phyloP scores from a whole-genome alignment of 2,113 vertebrate species.

The Gasterosteus aculeatus region DNA sequence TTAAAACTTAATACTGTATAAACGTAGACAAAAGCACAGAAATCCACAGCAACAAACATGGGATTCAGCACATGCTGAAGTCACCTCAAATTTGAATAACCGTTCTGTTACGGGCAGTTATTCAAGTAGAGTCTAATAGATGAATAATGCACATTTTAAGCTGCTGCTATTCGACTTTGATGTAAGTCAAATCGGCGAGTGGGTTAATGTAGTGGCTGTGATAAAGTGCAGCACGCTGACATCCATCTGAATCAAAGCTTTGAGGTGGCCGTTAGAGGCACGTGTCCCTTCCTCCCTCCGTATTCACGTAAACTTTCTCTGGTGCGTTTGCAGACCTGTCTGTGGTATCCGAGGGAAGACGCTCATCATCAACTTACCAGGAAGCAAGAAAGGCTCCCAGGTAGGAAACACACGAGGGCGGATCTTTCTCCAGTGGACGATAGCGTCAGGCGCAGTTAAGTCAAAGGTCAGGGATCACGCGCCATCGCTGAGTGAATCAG shows the following conservation, averaged over 20 bases:
- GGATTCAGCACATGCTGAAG: not conserved
- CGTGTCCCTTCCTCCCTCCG: not conserved
- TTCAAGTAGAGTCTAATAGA: not conserved
- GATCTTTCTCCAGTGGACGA: not conserved
- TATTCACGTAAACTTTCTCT: not conserved
- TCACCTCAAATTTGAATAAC: conserved; percentile 1
- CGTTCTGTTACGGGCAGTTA: not conserved
- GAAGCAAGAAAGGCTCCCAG: conserved; percentile 99
- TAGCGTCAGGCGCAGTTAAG: not conserved
- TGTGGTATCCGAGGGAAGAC: conserved; percentile 99
- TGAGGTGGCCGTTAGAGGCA: not conserved
- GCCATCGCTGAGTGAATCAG: not conserved
- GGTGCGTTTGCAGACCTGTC: conserved; percentile 86
- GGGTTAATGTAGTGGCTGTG: not conserved
- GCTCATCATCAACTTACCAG: conserved; percentile 98
- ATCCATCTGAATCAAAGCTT: not conserved
- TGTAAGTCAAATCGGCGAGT: not conserved
- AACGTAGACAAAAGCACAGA: not conserved
- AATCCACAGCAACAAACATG: not conserved
- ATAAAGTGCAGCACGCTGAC: not conserved
- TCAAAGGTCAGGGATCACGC: not conserved
- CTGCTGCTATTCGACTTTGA: not conserved
- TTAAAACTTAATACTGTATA: not conserved
- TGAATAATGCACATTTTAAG: not conserved
- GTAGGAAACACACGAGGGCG: conserved; percentile 77